Evolutionary conservation across 2,888 invertebrate species (phyloP), one percentile per base, ranked within the genome.

Genomic region (Luffia ferchaultella): DNA sequence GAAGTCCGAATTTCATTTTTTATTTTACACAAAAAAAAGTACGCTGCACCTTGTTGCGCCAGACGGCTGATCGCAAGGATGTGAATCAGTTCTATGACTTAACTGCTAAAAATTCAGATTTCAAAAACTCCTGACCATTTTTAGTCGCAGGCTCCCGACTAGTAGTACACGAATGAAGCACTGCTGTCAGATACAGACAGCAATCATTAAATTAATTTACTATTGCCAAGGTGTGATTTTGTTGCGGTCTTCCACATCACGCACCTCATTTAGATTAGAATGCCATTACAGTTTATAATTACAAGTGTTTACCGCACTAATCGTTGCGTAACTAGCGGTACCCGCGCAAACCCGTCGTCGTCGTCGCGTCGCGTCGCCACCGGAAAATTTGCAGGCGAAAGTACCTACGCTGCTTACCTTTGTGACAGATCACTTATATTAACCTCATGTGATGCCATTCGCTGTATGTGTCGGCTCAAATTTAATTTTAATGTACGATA

Each of bases 361-460:
- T n/a, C n/a, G n/a, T n/a, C n/a, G n/a, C n/a, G n/a, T n/a, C n/a
- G 56, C 55, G 55, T 62, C 58, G 62, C 64, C 64, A 65, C 60
- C 64, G 70, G 68, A 75, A 69, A 75, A 76, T 71, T 73, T 66
- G 73, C 73, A 63, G 71, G 74, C 77, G 77, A 77, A 77, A 77
- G 77, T 75, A 17, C 19, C 41, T n/a, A n/a, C n/a, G n/a, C n/a
- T 45, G 45, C 40, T n/a, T 44, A 43, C 44, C 49, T 45, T 45
- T 45, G 45, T 42, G 19, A 49, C 30, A 30, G 30, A 30, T 30
- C 30, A n/a, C n/a, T n/a, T n/a, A n/a, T n/a, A n/a, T n/a, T n/a
- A n/a, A n/a, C n/a, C n/a, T n/a, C n/a, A n/a, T n/a, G n/a, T n/a
- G n/a, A n/a, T n/a, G n/a, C n/a, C n/a, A n/a, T n/a, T n/a, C n/a